Evolutionary conservation across 2,888 invertebrate genomes (phyloP).

Genomic region (Dione vanillae): DNA sequence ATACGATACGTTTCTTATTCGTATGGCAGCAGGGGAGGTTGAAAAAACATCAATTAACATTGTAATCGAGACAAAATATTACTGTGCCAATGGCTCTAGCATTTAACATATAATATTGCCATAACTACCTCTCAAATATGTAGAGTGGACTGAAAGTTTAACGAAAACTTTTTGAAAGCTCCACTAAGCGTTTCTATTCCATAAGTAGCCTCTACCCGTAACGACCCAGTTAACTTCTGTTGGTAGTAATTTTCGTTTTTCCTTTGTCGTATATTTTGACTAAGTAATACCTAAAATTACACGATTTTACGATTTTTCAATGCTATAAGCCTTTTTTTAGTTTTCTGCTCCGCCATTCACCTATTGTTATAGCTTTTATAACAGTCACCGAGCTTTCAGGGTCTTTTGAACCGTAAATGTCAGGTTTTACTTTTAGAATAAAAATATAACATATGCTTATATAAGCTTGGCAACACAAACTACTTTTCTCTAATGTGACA

Average conservation of each 20-base stretch:
- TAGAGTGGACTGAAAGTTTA: constrained; percentile 15
- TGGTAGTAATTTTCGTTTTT: constrained; percentile 13
- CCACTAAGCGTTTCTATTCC: constrained; percentile 20
- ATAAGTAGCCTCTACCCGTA: constrained; percentile 15
- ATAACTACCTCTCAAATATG: constrained; percentile 19
- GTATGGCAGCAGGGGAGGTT: no score
- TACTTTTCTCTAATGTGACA: background rate
- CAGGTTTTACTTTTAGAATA: constrained; percentile 28
- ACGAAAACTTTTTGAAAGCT: constrained; percentile 19
- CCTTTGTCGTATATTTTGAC: background rate
- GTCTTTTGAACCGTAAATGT: constrained; percentile 37
- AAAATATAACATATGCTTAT: constrained; percentile 2
- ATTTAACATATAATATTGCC: constrained; percentile 19
- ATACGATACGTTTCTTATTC: no score
- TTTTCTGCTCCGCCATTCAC: constrained; percentile 30
- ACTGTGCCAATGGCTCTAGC: background rate
- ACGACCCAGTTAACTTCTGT: constrained; percentile 14
- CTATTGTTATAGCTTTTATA: constrained; percentile 37
- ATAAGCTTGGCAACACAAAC: background rate
- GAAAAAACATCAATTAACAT: no score
- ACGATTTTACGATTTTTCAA: constrained; percentile 27
- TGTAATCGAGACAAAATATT: background rate
- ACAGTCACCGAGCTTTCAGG: constrained; percentile 35
- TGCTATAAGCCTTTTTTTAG: constrained; percentile 25
- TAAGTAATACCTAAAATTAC: constrained; percentile 12